Conservation (phyloP, 2,888 invertebrate genomes). For the Formica aserva region DNA sequence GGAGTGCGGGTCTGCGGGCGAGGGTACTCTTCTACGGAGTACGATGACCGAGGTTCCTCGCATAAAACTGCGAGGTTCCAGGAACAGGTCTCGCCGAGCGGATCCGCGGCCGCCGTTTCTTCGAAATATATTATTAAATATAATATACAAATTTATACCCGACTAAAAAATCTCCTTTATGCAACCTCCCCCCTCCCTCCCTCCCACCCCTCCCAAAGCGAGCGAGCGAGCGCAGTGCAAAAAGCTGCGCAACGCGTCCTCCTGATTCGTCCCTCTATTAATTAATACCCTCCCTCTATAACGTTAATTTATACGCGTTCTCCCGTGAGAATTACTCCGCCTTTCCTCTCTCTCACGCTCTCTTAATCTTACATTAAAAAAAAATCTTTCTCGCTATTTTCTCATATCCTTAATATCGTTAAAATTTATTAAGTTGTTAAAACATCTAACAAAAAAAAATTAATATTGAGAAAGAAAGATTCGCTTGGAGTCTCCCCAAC, state of each 20-base stretch:
- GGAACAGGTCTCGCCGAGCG: conserved; percentile 69
- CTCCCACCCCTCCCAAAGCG: conserved; percentile 64
- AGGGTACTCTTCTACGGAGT: conserved; percentile 54
- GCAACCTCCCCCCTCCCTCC: neutral
- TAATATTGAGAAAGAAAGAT: conserved; percentile 80
- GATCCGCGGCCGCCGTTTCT: conserved; percentile 75
- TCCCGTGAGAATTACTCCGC: conserved; percentile 69
- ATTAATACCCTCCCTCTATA: conserved; percentile 66
- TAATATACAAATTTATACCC: conserved; percentile 84
- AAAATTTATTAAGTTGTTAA: conserved; percentile 84
- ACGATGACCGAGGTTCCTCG: conserved; percentile 73
- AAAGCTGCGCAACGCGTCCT: conserved; percentile 79
- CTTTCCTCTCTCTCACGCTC: conserved; percentile 43
- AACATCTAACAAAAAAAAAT: conserved; percentile 83
- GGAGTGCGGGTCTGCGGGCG: conserved; percentile 68
- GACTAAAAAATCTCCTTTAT: conserved; percentile 83
- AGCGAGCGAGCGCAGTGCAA: conserved; percentile 79
- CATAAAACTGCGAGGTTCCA: conserved; percentile 83
- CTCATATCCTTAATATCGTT: conserved; percentile 80
- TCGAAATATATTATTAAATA: conserved; percentile 86
- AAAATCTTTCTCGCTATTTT: conserved; percentile 69
- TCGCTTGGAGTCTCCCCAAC: conserved; percentile 83
- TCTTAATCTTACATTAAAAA: conserved; percentile 71
- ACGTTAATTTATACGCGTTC: conserved; percentile 63
- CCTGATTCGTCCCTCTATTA: conserved; percentile 60